Conservation (phyloP, 2,797 vertebrate species). For the Ctenopoma multispine region DNA sequence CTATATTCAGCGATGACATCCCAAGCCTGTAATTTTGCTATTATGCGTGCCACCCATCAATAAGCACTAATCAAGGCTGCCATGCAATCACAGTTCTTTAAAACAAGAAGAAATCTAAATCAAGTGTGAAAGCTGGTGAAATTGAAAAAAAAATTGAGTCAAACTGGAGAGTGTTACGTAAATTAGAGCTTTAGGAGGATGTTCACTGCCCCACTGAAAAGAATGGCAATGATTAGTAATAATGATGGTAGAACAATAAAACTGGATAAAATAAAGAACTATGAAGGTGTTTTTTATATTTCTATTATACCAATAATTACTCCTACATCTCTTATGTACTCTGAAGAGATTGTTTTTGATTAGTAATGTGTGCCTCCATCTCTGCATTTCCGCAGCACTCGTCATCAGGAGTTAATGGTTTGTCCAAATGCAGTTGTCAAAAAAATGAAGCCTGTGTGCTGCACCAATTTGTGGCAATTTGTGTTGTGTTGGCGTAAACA, state of each 20-base stretch:
- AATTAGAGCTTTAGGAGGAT: slow-evolving; percentile 32
- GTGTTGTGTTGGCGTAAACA: slow-evolving; percentile 34
- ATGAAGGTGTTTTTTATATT: slow-evolving; percentile 32
- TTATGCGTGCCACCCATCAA: slow-evolving; percentile 58
- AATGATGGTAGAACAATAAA: slow-evolving; percentile 39
- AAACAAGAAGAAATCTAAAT: slow-evolving; percentile 64
- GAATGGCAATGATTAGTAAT: slow-evolving; percentile 62
- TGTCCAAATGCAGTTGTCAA: slow-evolving; percentile 18
- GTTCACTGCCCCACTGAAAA: slow-evolving; percentile 30
- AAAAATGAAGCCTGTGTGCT: slow-evolving; percentile 3
- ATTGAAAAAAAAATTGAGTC: slow-evolving; percentile 34
- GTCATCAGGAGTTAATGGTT: slow-evolving; percentile 30
- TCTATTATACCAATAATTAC: slow-evolving; percentile 44
- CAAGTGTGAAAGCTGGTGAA: slow-evolving; percentile 39
- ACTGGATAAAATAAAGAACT: slow-evolving; percentile 23
- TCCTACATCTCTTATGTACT: slow-evolving; percentile 11
- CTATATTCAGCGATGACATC: slow-evolving; percentile 36
- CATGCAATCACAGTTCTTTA: slow-evolving; percentile 55
- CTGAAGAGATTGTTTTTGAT: slow-evolving; percentile 52
- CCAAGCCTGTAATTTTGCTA: slow-evolving; percentile 61
- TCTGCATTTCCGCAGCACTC: slow-evolving; percentile 30
- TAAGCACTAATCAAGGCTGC: slow-evolving; percentile 60
- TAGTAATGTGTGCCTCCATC: slow-evolving; percentile 14
- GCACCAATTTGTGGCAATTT: slow-evolving; percentile 15
- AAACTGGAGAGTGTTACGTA: slow-evolving; percentile 9